Conservation (phyloP, 1,140 invertebrate genomes). For the Nylanderia fulva region DNA sequence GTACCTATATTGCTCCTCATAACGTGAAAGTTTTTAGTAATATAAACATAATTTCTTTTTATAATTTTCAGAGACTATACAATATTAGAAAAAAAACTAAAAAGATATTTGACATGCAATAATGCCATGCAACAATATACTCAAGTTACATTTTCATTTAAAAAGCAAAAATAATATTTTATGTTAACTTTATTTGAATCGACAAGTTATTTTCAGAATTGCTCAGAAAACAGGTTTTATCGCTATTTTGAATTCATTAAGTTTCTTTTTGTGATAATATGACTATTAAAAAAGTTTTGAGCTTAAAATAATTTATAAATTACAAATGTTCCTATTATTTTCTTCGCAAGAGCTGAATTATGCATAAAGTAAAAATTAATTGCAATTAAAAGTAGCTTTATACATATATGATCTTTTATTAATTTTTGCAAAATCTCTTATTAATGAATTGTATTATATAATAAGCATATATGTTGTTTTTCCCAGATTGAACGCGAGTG, state of each 20-base stretch:
- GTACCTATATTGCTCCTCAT: background rate
- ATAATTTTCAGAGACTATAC: background rate
- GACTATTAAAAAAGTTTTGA: background rate
- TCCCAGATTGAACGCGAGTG: background rate
- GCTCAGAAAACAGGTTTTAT: background rate
- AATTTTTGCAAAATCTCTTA: background rate
- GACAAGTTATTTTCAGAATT: background rate
- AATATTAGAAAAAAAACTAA: background rate
- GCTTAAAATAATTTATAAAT: background rate
- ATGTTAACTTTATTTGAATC: background rate
- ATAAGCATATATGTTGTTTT: background rate
- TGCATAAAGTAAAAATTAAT: background rate
- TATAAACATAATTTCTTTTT: background rate
- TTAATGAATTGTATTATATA: background rate
- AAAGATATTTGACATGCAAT: background rate
- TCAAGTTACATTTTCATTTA: background rate
- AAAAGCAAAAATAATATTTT: background rate
- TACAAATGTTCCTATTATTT: background rate
- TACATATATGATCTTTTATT: too few relatives aligned
- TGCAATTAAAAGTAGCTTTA: background rate
- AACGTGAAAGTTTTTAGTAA: background rate
- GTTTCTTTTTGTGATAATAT: background rate
- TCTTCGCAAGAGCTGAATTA: background rate
- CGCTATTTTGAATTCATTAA: background rate
- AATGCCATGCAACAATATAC: background rate